These are phyloP conservation scores for Eueremaeus valkanovi DNA, from an alignment of 2,888 invertebrate species.

Conservation along the genomic window DNA sequence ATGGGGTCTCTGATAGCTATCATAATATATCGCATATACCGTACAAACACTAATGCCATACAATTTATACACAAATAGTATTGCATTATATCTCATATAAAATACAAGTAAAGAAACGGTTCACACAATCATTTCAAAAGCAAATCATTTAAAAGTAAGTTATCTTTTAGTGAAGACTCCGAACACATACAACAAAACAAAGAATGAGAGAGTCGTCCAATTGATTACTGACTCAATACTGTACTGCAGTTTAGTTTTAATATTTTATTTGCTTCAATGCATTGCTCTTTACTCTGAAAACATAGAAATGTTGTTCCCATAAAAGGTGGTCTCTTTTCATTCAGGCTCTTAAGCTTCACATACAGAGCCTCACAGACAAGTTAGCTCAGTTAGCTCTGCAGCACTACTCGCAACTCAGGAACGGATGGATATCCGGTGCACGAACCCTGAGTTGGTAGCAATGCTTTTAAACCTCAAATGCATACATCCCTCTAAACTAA, in stretches of 20 bases:
- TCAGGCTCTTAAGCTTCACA: background rate
- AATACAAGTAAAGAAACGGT: slow-evolving; percentile 28
- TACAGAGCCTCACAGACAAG: no score
- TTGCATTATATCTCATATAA: slow-evolving; percentile 23
- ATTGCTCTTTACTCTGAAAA: background rate
- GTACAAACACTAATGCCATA: slow-evolving; percentile 21
- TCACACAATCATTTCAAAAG: slow-evolving; percentile 13
- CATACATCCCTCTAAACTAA: background rate
- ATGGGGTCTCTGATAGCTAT: slow-evolving; percentile 31
- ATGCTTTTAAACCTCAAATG: slow-evolving; percentile 24
- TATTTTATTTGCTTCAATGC: slow-evolving; percentile 13
- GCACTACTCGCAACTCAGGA: background rate
- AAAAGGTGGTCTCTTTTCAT: slow-evolving; percentile 29
- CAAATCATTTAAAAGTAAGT: slow-evolving; percentile 34
- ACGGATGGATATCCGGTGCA: slow-evolving; percentile 30
- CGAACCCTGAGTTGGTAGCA: background rate
- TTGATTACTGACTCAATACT: slow-evolving; percentile 11
- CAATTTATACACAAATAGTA: slow-evolving; percentile 30
- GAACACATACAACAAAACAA: background rate
- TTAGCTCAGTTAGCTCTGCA: background rate
- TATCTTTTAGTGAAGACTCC: background rate
- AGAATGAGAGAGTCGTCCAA: background rate
- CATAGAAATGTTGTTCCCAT: slow-evolving; percentile 22
- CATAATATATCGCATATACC: background rate
- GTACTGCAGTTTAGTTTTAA: no score